Conservation (phyloP, 2,888 invertebrate genomes). For the Cistogaster globosa region DNA sequence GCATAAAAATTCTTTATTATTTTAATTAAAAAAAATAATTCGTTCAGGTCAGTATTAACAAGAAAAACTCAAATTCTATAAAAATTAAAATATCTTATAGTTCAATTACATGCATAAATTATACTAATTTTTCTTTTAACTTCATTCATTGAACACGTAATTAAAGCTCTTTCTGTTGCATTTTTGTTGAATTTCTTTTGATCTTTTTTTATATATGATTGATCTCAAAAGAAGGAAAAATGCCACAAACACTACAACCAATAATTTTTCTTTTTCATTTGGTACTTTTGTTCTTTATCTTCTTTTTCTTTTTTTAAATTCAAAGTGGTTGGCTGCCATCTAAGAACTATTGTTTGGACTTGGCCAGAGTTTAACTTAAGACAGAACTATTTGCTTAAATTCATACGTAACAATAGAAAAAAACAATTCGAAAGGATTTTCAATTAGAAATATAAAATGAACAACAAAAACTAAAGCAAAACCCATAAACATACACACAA, state of each 20-base stretch:
- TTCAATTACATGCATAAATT: no score
- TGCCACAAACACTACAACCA: constrained; percentile 53
- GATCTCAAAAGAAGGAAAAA: constrained; percentile 32
- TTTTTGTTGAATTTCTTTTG: constrained; percentile 4
- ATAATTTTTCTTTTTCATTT: constrained; percentile 45
- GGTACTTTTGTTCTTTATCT: not conserved
- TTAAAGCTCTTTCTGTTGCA: not conserved
- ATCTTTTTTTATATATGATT: constrained; percentile 3
- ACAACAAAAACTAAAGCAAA: not conserved
- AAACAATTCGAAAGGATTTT: constrained; percentile 56
- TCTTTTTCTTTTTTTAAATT: constrained; percentile 30
- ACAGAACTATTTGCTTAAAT: constrained; percentile 33
- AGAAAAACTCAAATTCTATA: no score
- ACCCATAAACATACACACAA: not conserved
- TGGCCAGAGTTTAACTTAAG: constrained; percentile 21
- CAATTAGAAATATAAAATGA: constrained; percentile 63
- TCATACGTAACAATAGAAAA: constrained; percentile 19
- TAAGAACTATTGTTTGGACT: constrained; percentile 63
- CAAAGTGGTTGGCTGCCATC: constrained; percentile 63
- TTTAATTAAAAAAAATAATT: no score
- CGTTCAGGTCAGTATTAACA: no score
- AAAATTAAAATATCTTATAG: no score
- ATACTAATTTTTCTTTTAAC: not conserved
- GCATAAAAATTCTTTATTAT: no score
- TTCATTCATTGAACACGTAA: not conserved